Percentiles rank a stretch among this genome's conserved stretches.
Evolutionary conservation across 2,888 invertebrate species (phyloP).

Genomic region (Actias luna): DNA sequence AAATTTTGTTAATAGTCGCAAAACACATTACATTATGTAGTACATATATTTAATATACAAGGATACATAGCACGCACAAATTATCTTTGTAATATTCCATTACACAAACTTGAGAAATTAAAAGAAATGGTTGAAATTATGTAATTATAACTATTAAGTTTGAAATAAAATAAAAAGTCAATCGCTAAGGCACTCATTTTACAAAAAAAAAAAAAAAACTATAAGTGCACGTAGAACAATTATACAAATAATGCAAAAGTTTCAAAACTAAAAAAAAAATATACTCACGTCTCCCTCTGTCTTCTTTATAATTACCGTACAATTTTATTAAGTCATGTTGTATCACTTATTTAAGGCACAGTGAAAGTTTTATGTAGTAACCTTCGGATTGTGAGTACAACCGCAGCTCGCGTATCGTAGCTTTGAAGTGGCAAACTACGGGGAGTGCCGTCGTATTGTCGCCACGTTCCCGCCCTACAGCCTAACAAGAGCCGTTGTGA

Average conservation of each 20-base stretch:
- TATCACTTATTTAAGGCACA: conserved; percentile 47
- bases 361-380: conserved; percentile 28
- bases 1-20: not conserved
- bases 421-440: not conserved
- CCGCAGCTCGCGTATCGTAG: conserved; percentile 6
- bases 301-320: not conserved
- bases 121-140: no score
- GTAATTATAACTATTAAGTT: no score
- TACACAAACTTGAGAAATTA: no score
- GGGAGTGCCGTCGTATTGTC: not conserved
- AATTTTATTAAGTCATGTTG: not conserved
- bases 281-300: conserved; percentile 1
- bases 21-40: not conserved
- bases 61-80: not conserved
- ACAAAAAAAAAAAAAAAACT: not conserved
- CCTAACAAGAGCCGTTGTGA: not conserved
- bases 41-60: not conserved
- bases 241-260: no score
- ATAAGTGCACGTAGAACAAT: no score
- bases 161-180: not conserved
- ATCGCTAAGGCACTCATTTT: not conserved
- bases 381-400: not conserved
- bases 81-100: not conserved
- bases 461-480: not conserved
- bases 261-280: not conserved